phyloP scores from a whole-genome alignment of 2,113 vertebrate genomes.

The Spizaetus ornatus region DNA sequence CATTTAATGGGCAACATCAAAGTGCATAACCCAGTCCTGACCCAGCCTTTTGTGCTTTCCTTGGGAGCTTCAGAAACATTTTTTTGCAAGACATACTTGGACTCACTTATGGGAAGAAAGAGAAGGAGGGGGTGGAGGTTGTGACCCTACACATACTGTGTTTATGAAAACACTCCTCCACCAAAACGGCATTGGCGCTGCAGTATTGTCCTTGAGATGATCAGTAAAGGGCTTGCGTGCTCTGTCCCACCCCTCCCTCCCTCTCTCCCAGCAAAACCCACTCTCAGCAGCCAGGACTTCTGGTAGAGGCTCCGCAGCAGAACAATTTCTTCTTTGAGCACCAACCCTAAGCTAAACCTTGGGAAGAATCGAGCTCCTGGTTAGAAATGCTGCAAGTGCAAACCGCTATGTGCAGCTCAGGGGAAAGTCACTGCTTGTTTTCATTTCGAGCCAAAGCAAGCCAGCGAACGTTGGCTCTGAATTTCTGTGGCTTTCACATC shows the following conservation, averaged over 20 bases:
- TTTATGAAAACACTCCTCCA: conserved; percentile 30
- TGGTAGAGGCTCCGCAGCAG: background rate
- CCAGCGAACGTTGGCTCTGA: background rate
- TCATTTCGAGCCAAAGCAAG: background rate
- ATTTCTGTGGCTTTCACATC: background rate
- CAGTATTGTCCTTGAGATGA: background rate
- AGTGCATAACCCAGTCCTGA: background rate
- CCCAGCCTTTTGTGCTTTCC: background rate
- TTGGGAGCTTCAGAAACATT: background rate
- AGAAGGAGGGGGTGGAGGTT: conserved; percentile 40
- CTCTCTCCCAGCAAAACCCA: background rate
- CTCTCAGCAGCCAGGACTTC: background rate
- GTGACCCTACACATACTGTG: conserved; percentile 14
- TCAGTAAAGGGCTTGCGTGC: background rate
- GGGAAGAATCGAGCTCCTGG: background rate
- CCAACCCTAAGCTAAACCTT: background rate
- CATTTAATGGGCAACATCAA: background rate
- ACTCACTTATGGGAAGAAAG: conserved; percentile 5
- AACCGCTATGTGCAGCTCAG: accelerated
- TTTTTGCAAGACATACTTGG: conserved; percentile 8
- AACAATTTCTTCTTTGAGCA: background rate
- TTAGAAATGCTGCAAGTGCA: background rate
- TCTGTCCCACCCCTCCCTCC: background rate
- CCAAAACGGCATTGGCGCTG: background rate
- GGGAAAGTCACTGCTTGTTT: background rate